Base-by-base conservation (phyloP, 30 jellyfish, hydroid and myxozoan genomes). In the Hydra vulgaris region DNA sequence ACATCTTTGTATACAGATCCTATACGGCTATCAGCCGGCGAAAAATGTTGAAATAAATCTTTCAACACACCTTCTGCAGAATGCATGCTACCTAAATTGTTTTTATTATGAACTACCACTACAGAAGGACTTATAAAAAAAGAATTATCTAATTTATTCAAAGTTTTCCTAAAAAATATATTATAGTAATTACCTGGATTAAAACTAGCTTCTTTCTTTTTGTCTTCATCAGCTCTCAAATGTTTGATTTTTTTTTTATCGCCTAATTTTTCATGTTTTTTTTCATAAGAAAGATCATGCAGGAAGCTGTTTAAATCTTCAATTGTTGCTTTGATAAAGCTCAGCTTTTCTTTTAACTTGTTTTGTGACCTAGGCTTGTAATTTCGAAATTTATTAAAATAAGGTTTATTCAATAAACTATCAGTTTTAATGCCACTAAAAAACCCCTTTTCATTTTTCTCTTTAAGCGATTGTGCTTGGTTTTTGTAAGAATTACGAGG, bases 71-170 rank as follows among this genome's bases (percentile, higher is more conserved):
- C 27, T 68, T 68, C 75, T n/a, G 75, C 25, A 3, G 75, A 68
- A n/a, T 68, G 75, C 75, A 68, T 68, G 27, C 75, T 23, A n/a
- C 75, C 75, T n/a, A 68, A n/a, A 23, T 68, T 68, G 25, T 68
- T 68, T 68, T 68, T 20, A 8, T 68, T 23, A 40, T 40, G 61
- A 40, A 40, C 61, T 40, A 40, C 61, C 15, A 68, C 27, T n/a
- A 68, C 25, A n/a, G 75, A 68, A n/a, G 75, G 75, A 20, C 27
- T 68, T 15, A 8, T 12, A 40, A 3, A 40, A 40, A 40, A 40
- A 68, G 27, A 1, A 16, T 68, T 68, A 23, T 68, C 75, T 68
- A 68, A 3, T 68, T 20, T 23, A 3, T 20, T 7, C 27, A 23
- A 3, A n/a, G 15, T 1, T 3, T 15, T 20, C 7, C 25, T 20